Conservation (phyloP, 1,140 invertebrate genomes). For the Carcinoscorpius rotundicauda region DNA sequence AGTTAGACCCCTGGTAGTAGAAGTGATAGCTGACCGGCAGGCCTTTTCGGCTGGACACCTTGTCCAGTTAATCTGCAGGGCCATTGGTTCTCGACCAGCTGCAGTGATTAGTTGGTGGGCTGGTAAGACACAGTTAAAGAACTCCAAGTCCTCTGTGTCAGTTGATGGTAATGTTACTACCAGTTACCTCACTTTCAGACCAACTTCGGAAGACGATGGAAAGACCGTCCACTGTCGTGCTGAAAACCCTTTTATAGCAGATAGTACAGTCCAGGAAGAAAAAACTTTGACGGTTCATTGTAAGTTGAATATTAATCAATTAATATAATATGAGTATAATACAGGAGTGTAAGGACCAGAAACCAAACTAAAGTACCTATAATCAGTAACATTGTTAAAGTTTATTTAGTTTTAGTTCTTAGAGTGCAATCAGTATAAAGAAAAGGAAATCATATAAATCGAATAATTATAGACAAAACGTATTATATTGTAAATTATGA, state of each 20-base stretch:
- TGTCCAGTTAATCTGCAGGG: constrained; percentile 18
- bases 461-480: too few species aligned
- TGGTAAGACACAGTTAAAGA: background rate
- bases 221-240: constrained; percentile 21
- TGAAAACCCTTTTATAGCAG: constrained; percentile 25
- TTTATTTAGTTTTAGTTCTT: too few species aligned
- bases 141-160: too few species aligned
- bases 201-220: constrained; percentile 20
- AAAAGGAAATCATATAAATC: too few species aligned
- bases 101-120: constrained; percentile 25
- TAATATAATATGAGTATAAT: too few species aligned
- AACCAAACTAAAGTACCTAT: too few species aligned
- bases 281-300: constrained; percentile 45
- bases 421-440: too few species aligned
- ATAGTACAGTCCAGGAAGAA: constrained; percentile 60
- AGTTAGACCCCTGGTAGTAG: constrained; percentile 71
- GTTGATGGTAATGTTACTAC: constrained; percentile 35
- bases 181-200: constrained; percentile 19
- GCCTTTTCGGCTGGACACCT: constrained; percentile 21
- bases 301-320: constrained; percentile 31
- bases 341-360: too few species aligned
- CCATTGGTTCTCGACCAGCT: constrained; percentile 21
- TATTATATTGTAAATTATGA: too few species aligned
- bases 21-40: constrained; percentile 56
- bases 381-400: too few species aligned